Base-by-base conservation (phyloP, 92 coral and sea anemone genomes). In the Plumapathes pennacea region DNA sequence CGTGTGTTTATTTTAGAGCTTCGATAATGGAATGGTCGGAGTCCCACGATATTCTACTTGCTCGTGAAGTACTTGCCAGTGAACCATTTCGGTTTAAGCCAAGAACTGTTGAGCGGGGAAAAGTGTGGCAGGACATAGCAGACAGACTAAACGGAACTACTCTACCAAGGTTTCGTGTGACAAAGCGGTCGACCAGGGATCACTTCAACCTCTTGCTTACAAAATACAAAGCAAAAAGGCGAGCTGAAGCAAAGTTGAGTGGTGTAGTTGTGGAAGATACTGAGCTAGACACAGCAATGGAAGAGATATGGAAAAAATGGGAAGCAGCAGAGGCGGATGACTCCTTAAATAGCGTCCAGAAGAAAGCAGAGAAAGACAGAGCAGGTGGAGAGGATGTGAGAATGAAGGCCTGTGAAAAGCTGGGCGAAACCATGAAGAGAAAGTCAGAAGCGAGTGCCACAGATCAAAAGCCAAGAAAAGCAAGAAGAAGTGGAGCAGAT, bases 311-410 rank as follows among this genome's bases (percentile, higher is more conserved):
- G 17, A 67, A 32, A 49, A 49, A 69, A 44, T 46, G 38, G 56
- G 57, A 57, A 43, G 67, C 18, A 45, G 67, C 57, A n/a, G 64
- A 55, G 48, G 60, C 49, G 28, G 38, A 64, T 20, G 50, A 38
- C 15, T 49, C 53, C 10, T 21, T 54, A 43, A 22, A 51, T 25
- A 66, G 41, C 32, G 39, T 51, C 65, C 53, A 30, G 66, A 28
- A 67, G 55, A 54, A 55, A 33, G 31, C 43, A 26, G 51, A 67
- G 38, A 26, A 67, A 54, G 75, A 55, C 33, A 39, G 64, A 31
- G 75, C 67, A 10, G 46, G 53, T 53, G 75, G 75, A 67, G 58
- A 62, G 58, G 69, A 61, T 42, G 32, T 62, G 28, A 42, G 70
- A 62, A 47, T 29, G 47, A 31, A 22, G 58, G 70, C 70, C 23